These are phyloP conservation scores for Pyrocephalus nanus DNA, from an alignment of 2,797 vertebrate species.

Conservation along the genomic window DNA sequence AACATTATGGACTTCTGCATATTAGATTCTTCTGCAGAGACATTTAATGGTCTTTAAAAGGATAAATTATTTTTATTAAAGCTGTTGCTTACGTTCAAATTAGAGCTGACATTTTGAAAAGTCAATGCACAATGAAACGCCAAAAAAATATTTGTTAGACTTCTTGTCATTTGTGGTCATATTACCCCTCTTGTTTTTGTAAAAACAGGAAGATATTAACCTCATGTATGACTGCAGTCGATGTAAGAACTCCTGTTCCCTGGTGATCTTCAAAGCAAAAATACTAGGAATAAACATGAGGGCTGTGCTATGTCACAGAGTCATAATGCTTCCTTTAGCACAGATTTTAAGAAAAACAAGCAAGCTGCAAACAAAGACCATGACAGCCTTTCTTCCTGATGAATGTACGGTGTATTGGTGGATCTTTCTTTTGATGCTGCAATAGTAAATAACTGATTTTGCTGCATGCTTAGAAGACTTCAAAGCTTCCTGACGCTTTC, in stretches of 20 bases:
- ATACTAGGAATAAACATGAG: constrained; percentile 47
- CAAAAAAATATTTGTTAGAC: constrained; percentile 29
- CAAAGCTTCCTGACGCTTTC: constrained; percentile 56
- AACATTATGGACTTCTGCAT: not conserved
- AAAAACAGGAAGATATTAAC: constrained; percentile 1
- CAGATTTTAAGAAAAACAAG: constrained; percentile 43
- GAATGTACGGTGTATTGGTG: constrained; percentile 15
- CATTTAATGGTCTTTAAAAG: not conserved
- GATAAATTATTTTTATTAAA: not conserved
- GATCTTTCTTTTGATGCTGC: constrained; percentile 54
- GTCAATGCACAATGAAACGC: not conserved
- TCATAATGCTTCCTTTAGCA: constrained; percentile 42
- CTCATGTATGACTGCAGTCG: not conserved
- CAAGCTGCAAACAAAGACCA: constrained; percentile 34
- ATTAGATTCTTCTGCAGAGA: not conserved
- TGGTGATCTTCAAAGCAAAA: constrained; percentile 56
- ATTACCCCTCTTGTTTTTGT: not conserved
- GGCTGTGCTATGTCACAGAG: not conserved
- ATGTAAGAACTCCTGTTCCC: not conserved
- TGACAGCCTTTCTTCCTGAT: constrained; percentile 24
- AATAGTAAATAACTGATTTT: constrained; percentile 53
- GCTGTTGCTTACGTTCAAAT: not conserved
- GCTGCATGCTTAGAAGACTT: constrained; percentile 51
- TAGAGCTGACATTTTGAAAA: constrained; percentile 11
- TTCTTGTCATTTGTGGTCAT: constrained; percentile 5